Evolutionary conservation across 2,888 invertebrate species (phyloP), one percentile per base, ranked within the genome.

Genomic region (Spisula solida): DNA sequence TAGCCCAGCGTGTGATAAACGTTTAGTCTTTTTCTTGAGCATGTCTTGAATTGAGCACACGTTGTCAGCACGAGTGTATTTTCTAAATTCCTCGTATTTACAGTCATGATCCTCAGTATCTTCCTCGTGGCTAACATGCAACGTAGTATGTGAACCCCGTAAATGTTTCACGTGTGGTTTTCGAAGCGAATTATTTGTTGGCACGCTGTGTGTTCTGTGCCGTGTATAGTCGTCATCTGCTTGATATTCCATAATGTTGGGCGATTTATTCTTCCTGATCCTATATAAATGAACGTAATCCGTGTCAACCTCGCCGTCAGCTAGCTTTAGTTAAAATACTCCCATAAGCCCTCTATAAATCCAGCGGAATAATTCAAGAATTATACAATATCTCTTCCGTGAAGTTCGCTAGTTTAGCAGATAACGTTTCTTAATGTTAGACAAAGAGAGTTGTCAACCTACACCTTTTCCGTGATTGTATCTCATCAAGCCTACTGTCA

Each of bases 161-260:
- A 75, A 75, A 31, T 75, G 75, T 75, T 75, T 75, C 5, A 75
- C 75, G 12, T 75, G 75, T 75, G 75, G 75, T 18, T 34, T 31
- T 34, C 75, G n/a, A 4, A 25, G 5, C 60, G 60, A 4, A 6
- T 0, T 66, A 66, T 66, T 6, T 25, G 60, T 66, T 25, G 60
- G 25, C 60, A 66, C 6, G 25, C 60, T 66, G 60, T n/a, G 60
- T 6, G 25, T 66, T 66, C 60, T 66, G 25, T 66, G n/a, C 25
- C 25, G 20, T n/a, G 25, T 25, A 25, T 66, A 66, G 12, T 66
- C 60, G 12, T 66, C 60, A 66, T 66, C 60, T 66, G n/a, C 25
- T 25, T 66, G 20, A 25, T 66, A 66, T 66, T 66, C 60, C 60
- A 66, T 66, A 25, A 5, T 66, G 60, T 2, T 25, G n/a, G n/a